These are phyloP conservation scores for Matsumurasca onukii DNA, from an alignment of 1,140 invertebrate species.

Conservation along the genomic window DNA sequence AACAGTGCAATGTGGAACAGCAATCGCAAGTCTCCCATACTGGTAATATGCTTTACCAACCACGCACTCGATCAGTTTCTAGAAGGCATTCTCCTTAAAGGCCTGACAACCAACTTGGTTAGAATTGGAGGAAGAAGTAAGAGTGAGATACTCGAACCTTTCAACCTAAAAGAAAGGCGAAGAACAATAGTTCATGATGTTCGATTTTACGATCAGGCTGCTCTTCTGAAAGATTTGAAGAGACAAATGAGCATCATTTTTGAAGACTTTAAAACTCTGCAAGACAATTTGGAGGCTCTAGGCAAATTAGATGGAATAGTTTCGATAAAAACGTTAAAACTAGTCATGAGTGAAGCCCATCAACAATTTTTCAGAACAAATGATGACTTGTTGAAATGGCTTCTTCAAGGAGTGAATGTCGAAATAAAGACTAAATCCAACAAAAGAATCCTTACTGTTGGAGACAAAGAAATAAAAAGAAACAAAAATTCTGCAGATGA, in stretches of 20 bases:
- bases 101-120: constrained; percentile 54
- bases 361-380: constrained; percentile 10
- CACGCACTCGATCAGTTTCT: constrained; percentile 89
- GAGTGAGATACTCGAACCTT: constrained; percentile 55
- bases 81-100: constrained; percentile 52
- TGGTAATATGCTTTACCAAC: constrained; percentile 84
- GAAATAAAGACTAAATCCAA: constrained; percentile 7
- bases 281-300: constrained; percentile 25
- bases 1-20: constrained; percentile 47
- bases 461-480: neutral
- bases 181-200: neutral
- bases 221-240: neutral
- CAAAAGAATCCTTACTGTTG: neutral
- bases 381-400: constrained; percentile 31
- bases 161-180: constrained; percentile 43
- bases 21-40: constrained; percentile 53
- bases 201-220: neutral
- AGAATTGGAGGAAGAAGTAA: constrained; percentile 73
- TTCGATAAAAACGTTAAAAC: constrained; percentile 8
- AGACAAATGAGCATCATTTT: constrained; percentile 14
- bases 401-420: constrained; percentile 12
- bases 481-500: neutral
- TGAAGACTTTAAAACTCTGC: neutral
- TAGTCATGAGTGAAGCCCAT: constrained; percentile 4
- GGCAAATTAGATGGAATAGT: constrained; percentile 24